phyloP scores from a whole-genome alignment of 2,888 invertebrate genomes.

The Clistopyga incitator region DNA sequence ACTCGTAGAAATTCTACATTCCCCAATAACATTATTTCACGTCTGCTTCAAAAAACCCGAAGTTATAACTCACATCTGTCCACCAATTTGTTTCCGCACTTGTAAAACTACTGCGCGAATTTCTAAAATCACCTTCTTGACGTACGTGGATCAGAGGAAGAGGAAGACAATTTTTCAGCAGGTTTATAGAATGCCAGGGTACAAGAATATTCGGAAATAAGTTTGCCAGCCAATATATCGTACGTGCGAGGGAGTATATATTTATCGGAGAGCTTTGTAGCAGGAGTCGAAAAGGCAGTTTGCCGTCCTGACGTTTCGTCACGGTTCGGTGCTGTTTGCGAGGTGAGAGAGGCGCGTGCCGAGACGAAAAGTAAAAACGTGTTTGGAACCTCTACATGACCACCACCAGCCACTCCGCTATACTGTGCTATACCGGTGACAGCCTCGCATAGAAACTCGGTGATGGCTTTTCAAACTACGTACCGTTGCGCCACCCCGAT shows the following conservation, averaged over 20 bases:
- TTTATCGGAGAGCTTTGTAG: constrained; percentile 11
- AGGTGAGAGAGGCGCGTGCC: constrained; percentile 21
- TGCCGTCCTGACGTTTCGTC: constrained; percentile 9
- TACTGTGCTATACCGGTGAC: neutral
- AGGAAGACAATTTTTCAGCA: neutral
- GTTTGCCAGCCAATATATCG: constrained; percentile 4
- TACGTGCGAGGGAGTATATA: neutral
- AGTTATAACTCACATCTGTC: no score
- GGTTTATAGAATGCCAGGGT: neutral
- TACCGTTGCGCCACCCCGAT: neutral
- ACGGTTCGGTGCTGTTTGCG: constrained; percentile 18
- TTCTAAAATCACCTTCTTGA: no score
- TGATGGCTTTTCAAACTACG: constrained; percentile 35
- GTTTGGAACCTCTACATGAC: neutral
- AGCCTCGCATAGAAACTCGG: neutral
- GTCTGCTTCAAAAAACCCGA: no score
- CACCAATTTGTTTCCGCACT: no score
- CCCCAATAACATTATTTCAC: no score
- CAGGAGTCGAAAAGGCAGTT: neutral
- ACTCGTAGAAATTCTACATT: no score
- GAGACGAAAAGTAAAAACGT: constrained; percentile 25
- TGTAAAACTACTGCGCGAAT: no score
- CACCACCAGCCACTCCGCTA: neutral
- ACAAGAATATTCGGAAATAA: neutral
- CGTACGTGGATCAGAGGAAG: neutral